Percentiles rank a stretch among this genome's conserved stretches.
Conservation (phyloP, 2,888 invertebrate species). For the Aspidiotus destructor region DNA sequence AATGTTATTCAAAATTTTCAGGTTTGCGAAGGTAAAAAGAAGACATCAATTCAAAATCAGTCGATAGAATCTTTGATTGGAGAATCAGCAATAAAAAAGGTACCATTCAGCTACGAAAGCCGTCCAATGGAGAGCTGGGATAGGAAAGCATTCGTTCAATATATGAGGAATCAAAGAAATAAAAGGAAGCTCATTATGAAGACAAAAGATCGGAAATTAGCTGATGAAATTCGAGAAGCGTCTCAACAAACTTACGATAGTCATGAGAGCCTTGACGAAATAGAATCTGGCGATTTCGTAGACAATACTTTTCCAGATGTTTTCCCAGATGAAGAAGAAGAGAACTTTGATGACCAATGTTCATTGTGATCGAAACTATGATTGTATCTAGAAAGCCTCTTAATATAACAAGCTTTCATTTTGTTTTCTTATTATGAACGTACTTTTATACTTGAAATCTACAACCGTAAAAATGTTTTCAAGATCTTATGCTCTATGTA, state of each 20-base stretch:
- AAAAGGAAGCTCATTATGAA: constrained; percentile 12
- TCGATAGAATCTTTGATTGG: neutral
- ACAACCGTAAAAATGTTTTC: too few species aligned
- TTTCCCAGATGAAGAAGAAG: neutral
- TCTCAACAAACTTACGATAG: neutral
- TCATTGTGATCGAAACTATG: neutral
- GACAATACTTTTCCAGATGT: constrained; percentile 19
- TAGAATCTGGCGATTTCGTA: constrained; percentile 6
- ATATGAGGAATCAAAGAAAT: neutral
- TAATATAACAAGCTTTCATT: too few species aligned
- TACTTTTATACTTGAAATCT: too few species aligned
- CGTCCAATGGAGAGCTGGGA: neutral
- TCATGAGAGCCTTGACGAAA: neutral
- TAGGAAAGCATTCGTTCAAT: constrained; percentile 7
- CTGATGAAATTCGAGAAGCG: neutral
- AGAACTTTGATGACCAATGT: neutral
- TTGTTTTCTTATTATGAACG: too few species aligned
- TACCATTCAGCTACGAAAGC: neutral
- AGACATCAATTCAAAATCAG: neutral
- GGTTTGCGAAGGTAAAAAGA: neutral
- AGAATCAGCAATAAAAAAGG: neutral
- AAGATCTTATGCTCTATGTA: too few species aligned
- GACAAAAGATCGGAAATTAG: neutral
- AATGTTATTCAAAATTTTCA: neutral
- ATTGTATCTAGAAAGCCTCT: too few species aligned